A percentile compares a stretch with the other conserved stretches of the same genome.
These are phyloP conservation scores for Seira sanloemensis DNA, from an alignment of 2,888 invertebrate genomes.

Conservation along the genomic window DNA sequence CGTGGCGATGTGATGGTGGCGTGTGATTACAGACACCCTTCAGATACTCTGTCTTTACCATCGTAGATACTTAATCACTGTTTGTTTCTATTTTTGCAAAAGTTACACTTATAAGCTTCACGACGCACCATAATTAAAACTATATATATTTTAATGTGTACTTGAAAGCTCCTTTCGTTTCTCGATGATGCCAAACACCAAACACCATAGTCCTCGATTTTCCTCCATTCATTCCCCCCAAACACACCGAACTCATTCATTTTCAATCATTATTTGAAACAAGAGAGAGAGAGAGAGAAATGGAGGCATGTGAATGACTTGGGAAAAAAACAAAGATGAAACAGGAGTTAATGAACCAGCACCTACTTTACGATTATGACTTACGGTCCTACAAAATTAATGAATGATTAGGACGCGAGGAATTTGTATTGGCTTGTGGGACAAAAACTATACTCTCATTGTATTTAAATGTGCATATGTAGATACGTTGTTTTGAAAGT, in stretches of 20 bases:
- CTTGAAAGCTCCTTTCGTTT: no score
- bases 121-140: background rate
- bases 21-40: background rate
- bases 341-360: conserved; percentile 56
- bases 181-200: no score
- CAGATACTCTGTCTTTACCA: conserved; percentile 2
- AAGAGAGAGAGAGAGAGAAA: background rate
- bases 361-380: conserved; percentile 2
- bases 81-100: background rate
- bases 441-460: no score
- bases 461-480: no score
- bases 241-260: background rate
- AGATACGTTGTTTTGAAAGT: no score
- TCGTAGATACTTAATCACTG: conserved; percentile 13
- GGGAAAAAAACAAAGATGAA: conserved; percentile 38
- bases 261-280: conserved; percentile 2
- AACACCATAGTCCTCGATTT: background rate
- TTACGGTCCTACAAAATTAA: background rate
- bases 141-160: no score
- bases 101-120: background rate
- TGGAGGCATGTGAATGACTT: conserved; percentile 3
- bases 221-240: background rate
- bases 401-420: background rate
- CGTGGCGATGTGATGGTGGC: background rate
- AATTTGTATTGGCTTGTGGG: no score